Percentiles rank a stretch among this genome's conserved stretches.
Evolutionary conservation across 2,888 invertebrate genomes (phyloP).

Genomic region (Syrista parreyssii): DNA sequence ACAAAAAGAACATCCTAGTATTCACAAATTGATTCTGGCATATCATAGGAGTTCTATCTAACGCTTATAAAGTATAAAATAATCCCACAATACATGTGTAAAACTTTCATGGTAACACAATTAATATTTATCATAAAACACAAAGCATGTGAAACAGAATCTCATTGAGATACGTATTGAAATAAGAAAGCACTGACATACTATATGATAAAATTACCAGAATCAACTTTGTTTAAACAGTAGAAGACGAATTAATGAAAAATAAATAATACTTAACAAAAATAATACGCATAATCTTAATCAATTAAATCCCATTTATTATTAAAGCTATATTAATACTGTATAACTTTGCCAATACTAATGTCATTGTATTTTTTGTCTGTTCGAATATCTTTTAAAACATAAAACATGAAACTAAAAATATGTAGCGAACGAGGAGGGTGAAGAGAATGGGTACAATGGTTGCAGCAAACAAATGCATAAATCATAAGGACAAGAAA

Average conservation of each 20-base stretch:
- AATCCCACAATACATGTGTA: not conserved
- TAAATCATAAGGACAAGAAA: not conserved
- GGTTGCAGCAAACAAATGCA: not conserved
- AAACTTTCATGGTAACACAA: not conserved
- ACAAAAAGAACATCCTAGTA: conserved; percentile 2
- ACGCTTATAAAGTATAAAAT: not conserved
- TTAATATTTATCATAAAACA: not conserved
- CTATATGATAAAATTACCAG: not conserved
- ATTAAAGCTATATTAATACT: too few relatives aligned
- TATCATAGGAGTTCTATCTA: not conserved
- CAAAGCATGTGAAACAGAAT: not conserved
- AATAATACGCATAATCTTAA: not conserved
- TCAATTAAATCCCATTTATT: too few relatives aligned
- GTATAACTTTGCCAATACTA: too few relatives aligned
- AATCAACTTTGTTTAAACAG: not conserved
- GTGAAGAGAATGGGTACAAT: not conserved
- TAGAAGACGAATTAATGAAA: not conserved
- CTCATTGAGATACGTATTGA: not conserved
- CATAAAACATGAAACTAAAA: not conserved
- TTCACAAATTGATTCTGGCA: not conserved
- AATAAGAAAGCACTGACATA: not conserved
- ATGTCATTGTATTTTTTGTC: not conserved
- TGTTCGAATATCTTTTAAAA: not conserved
- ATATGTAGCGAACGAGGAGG: not conserved
- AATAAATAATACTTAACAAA: not conserved